Evolutionary conservation across 2,113 vertebrate genomes (phyloP).

Genomic region (Lophotis ruficrista): DNA sequence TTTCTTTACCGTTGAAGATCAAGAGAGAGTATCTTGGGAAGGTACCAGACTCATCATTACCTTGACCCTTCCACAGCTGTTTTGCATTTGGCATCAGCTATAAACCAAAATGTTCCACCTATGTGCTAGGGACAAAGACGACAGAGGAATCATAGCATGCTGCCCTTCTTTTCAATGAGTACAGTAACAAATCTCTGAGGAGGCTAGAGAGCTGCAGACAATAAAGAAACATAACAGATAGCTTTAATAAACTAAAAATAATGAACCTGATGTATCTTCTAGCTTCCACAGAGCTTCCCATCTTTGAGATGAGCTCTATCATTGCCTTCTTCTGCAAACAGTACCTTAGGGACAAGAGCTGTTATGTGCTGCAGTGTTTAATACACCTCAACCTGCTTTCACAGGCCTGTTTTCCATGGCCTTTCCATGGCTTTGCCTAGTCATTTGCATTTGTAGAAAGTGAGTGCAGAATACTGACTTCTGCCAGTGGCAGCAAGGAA

Average conservation of each 20-base stretch:
- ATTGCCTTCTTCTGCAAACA: background rate
- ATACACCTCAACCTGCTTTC: background rate
- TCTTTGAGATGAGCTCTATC: background rate
- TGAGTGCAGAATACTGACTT: background rate
- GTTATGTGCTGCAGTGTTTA: background rate
- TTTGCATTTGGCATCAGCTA: background rate
- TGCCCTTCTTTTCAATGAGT: background rate
- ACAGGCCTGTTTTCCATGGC: background rate
- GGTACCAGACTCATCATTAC: background rate
- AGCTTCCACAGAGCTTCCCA: background rate
- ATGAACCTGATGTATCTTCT: background rate
- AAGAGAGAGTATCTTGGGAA: background rate
- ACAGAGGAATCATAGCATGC: background rate
- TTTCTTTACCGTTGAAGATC: background rate
- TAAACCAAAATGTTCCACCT: background rate
- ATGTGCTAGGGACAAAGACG: background rate
- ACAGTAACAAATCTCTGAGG: conserved; percentile 27
- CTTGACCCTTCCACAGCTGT: background rate
- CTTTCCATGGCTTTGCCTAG: background rate
- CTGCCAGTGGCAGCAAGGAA: background rate
- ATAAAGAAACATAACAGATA: conserved; percentile 38
- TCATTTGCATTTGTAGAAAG: background rate
- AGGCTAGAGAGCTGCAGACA: background rate
- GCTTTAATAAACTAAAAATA: conserved; percentile 63
- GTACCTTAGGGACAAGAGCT: background rate